Base-by-base conservation (phyloP, 2,797 vertebrate species). In the Poeciliopsis turneri region DNA sequence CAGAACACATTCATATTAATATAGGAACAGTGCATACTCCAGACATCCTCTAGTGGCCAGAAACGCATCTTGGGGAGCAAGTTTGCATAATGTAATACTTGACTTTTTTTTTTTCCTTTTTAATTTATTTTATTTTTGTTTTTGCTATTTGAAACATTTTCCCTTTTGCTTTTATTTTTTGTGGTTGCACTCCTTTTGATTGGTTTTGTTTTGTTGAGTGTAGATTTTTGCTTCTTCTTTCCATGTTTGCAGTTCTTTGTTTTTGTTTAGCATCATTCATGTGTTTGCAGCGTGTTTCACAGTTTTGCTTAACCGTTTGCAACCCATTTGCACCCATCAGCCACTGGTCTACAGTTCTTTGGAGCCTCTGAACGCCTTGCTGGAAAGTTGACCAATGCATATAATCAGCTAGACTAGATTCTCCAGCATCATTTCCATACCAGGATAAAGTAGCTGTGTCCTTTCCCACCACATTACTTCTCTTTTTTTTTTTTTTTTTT, bases 391-490 rank as follows among this genome's bases (percentile, higher is more conserved):
- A 15, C 11, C 39, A n/a, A 69, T 43, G 4, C 12, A n/a, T n/a
- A 11, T 41, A 25, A 16, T 4, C 36, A 68, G 64, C 30, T 30
- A 36, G 30, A 5, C 36, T 41, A 66, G 9, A 23, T 66, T 8
- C 36, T 18, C 18, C 5, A 23, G 9, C 11, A 43, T 25, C 11
- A 43, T 69, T 69, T 66, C 10, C 36, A 9, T 41, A 1, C 36
- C 18, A 66, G 64, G 10, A 39, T 66, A 41, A 66, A 66, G 64
- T 41, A 66, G 20, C 33, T 45, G 10, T 69, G 20, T 69, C 39
- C 39, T 43, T 69, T n/a, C n/a, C 66, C 66, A 86, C 55, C 33
- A 49, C 43, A 39, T 33, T 46, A 47, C n/a, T 28, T 72, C n/a
- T 61, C 11, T 43, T 25, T 41, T 69, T 77, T 49, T 45, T 30